Percentiles rank a stretch among this genome's conserved stretches.
Evolutionary conservation across 2,113 vertebrate species (phyloP).

Genomic region (Eulacestoma nigropectus): DNA sequence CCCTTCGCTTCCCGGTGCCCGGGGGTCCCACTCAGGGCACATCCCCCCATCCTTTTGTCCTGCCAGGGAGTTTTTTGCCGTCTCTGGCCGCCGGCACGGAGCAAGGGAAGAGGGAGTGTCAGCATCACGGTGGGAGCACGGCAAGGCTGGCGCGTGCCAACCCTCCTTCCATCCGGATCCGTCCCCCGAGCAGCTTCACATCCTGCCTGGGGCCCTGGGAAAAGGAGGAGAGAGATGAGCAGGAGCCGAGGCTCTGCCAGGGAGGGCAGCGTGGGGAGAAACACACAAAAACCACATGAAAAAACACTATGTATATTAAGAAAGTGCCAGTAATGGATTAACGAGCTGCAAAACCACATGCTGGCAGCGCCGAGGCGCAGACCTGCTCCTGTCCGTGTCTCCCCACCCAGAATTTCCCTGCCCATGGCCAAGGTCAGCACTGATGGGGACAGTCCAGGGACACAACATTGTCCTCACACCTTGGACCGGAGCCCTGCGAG

Average conservation of each 20-base stretch:
- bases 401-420: neutral
- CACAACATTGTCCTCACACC: accelerated
- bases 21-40: neutral
- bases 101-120: neutral
- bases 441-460: accelerated
- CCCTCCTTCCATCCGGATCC: neutral
- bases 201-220: constrained; percentile 1
- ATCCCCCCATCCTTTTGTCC: neutral
- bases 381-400: neutral
- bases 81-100: neutral
- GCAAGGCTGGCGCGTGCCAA: neutral
- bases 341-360: constrained; percentile 30
- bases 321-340: constrained; percentile 29
- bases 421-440: neutral
- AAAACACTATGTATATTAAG: neutral
- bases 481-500: neutral
- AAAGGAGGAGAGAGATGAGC: neutral
- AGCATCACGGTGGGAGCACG: neutral
- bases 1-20: neutral
- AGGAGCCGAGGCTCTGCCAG: neutral
- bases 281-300: constrained; percentile 18
- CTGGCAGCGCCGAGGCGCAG: neutral
- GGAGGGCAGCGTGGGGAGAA: neutral
- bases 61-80: neutral
- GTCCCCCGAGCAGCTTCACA: neutral